Conservation (phyloP, 2,113 vertebrate species). For the Acrocephalus arundinaceus region DNA sequence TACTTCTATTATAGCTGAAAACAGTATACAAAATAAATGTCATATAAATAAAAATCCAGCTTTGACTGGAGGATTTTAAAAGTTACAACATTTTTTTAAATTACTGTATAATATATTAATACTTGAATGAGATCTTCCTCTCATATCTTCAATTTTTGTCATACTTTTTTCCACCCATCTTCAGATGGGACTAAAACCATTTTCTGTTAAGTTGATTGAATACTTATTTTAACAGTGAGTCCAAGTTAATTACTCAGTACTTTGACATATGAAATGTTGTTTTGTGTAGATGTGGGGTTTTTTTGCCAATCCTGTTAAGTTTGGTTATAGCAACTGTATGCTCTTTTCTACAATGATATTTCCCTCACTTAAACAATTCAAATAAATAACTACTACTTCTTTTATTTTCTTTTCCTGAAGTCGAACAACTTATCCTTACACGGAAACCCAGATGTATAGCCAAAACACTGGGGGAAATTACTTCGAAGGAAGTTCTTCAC, state of each 20-base stretch:
- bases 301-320: not conserved
- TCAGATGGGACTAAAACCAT: not conserved
- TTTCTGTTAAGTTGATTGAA: not conserved
- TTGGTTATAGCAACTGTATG: not conserved
- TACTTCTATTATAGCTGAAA: not conserved
- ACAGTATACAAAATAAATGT: not conserved
- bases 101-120: not conserved
- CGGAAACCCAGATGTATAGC: slow-evolving; percentile 82
- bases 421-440: slow-evolving; percentile 81
- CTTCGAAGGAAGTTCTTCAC: slow-evolving; percentile 80
- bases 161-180: not conserved
- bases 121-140: not conserved
- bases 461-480: slow-evolving; percentile 81
- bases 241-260: not conserved
- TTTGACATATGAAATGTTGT: not conserved
- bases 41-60: not conserved
- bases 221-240: not conserved
- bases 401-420: slow-evolving; percentile 68
- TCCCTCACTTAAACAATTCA: not conserved
- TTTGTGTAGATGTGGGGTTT: not conserved
- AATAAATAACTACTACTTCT: slow-evolving; percentile 39
- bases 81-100: not conserved
- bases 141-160: not conserved
- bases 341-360: not conserved
- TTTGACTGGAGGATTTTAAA: not conserved